phyloP scores from a whole-genome alignment of 2,113 vertebrate genomes.

The Hippocampus comes region DNA sequence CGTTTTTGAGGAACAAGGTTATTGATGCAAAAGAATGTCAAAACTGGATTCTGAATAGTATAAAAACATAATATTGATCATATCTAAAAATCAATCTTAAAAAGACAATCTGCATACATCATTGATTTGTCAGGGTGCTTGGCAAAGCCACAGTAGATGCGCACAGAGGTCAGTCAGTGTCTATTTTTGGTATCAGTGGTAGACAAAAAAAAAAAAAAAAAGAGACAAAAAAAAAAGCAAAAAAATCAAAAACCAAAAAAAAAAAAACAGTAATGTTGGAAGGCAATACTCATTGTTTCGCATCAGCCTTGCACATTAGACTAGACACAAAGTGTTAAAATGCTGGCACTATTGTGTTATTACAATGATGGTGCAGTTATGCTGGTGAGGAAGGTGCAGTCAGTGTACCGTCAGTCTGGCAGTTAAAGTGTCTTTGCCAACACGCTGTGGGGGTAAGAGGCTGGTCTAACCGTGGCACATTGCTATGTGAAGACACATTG shows the following conservation, averaged over 20 bases:
- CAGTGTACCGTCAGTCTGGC: neutral
- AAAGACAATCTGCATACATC: slow-evolving; percentile 34
- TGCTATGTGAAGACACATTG: slow-evolving; percentile 4
- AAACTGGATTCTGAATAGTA: neutral
- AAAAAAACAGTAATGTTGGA: slow-evolving; percentile 11
- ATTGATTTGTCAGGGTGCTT: slow-evolving; percentile 20
- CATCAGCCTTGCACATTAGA: slow-evolving; percentile 1
- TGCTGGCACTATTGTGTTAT: neutral
- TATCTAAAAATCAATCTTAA: slow-evolving; percentile 31
- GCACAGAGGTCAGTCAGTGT: slow-evolving; percentile 25
- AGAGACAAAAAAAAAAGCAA: slow-evolving; percentile 36
- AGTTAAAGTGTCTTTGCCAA: slow-evolving; percentile 1
- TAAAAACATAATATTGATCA: slow-evolving; percentile 30
- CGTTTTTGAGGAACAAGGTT: slow-evolving; percentile 35
- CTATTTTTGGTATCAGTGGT: slow-evolving; percentile 55
- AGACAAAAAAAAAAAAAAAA: slow-evolving; percentile 29
- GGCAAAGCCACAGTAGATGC: slow-evolving; percentile 38
- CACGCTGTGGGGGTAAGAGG: slow-evolving; percentile 12
- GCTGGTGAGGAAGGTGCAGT: slow-evolving; percentile 5
- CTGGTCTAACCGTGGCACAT: slow-evolving; percentile 6
- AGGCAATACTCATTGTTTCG: slow-evolving; percentile 10
- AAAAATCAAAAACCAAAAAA: neutral
- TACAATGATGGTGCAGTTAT: slow-evolving; percentile 1
- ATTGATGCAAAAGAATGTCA: neutral
- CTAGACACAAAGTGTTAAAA: neutral